These are phyloP conservation scores for Petrolisthes cinctipes DNA, from an alignment of 2,888 invertebrate species.

Conservation along the genomic window DNA sequence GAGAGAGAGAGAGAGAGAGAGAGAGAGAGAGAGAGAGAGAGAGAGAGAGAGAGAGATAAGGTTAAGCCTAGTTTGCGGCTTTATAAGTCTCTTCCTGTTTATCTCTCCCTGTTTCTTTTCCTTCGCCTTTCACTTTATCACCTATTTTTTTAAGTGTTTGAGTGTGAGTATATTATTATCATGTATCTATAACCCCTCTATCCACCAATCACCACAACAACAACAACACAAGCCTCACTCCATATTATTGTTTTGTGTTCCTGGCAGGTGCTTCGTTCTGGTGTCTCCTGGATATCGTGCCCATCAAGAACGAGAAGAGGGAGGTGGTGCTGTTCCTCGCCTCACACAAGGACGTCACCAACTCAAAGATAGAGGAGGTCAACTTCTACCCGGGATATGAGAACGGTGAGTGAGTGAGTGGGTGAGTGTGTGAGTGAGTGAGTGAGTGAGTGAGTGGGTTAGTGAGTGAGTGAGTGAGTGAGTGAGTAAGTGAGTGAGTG, in stretches of 20 bases:
- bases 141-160: not conserved
- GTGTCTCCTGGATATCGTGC: slow-evolving; percentile 96
- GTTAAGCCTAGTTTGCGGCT: not conserved
- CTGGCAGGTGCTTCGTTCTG: slow-evolving; percentile 85
- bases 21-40: too few species aligned
- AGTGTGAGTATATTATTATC: not conserved
- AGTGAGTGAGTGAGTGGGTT: not conserved
- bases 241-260: not conserved
- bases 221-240: not conserved
- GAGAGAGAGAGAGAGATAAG: too few species aligned
- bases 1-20: not conserved
- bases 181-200: not conserved
- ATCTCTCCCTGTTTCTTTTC: too few species aligned
- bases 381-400: slow-evolving; percentile 73
- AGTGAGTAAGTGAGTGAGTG: too few species aligned
- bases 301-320: slow-evolving; percentile 97
- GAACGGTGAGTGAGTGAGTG: slow-evolving; percentile 78
- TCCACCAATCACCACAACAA: not conserved
- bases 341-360: slow-evolving; percentile 96
- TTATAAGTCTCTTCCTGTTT: not conserved
- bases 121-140: not conserved
- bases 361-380: slow-evolving; percentile 88
- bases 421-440: not conserved
- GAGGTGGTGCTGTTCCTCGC: slow-evolving; percentile 96
- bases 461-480: not conserved